Base-by-base conservation (phyloP, 2,888 invertebrate species). In the Sinopyrophorus schimmeli region DNA sequence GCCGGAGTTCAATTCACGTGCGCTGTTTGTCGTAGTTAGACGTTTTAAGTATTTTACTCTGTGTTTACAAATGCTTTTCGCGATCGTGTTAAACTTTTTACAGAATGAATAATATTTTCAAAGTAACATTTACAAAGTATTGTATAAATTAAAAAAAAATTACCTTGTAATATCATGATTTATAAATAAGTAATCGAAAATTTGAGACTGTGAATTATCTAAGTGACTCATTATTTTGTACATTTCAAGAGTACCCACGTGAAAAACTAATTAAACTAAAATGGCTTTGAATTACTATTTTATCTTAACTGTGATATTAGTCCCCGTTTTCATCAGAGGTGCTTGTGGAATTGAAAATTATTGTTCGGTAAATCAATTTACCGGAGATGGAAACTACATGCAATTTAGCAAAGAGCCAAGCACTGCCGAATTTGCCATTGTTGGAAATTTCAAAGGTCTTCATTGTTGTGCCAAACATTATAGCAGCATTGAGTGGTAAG, bases 381-480 rank as follows among this genome's bases (percentile, higher is more conserved):
- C 73, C 34, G 76, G 76, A 47, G 79, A 81, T 63, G 72, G 77
- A n/a, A 76, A 79, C n/a, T 77, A 77, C 59, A 78, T 88, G 77
- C 82, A 84, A 66, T 86, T 87, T 71, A 86, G 84, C 49, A 87
- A 87, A 66, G 88, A 88, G 62, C 80, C 84, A 3, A 80, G 82
- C 47, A 76, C 78, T 6, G 74, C 74, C 56, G 87, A 88, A 63
- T 88, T 82, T 68, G 86, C 84, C 6, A 79, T 84, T 59, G 78
- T 80, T 47, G 81, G 81, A 47, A 79, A 80, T 52, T 86, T 87
- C 75, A 88, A 88, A 70, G 85, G 84, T 54, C 79, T 88, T 30
- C 86, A 87, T 68, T 88, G 88, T 72, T 88, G 88, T 68, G 83
- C 86, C 40, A 82, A 84, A 63, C 86, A 85, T 54, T 88, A 87